Percentiles rank a stretch among this genome's conserved stretches.
Conservation (phyloP, 2,888 invertebrate genomes). For the Artemia sinica region DNA sequence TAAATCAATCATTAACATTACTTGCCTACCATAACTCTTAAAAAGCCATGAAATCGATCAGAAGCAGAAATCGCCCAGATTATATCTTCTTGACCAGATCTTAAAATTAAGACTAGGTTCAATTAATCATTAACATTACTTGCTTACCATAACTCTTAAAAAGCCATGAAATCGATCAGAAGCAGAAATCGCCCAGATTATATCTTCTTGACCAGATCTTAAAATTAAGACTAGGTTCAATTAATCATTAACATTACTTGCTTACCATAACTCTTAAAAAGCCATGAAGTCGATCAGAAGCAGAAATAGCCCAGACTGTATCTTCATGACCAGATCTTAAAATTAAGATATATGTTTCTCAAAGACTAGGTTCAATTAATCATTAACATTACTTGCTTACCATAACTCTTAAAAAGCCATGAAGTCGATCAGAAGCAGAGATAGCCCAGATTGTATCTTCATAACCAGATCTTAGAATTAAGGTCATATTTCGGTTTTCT, state of each 20-base stretch:
- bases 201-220: background rate
- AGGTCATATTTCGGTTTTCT: conserved; percentile 9
- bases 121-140: no score
- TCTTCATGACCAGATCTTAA: background rate
- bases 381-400: background rate
- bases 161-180: conserved; percentile 8
- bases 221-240: background rate
- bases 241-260: no score
- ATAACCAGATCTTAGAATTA: background rate
- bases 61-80: background rate
- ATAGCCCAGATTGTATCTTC: background rate
- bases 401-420: conserved; percentile 1
- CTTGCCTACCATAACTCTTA: background rate
- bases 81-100: background rate
- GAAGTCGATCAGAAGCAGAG: conserved; percentile 11
- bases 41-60: conserved; percentile 4
- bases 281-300: conserved; percentile 7
- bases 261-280: background rate
- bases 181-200: background rate
- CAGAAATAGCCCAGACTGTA: background rate
- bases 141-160: background rate
- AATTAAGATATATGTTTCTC: background rate
- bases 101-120: background rate
- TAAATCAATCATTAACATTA: no score
- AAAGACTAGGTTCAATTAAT: no score